Base-by-base conservation (phyloP, 1,140 invertebrate genomes). In the Andrena cerasifolii region DNA sequence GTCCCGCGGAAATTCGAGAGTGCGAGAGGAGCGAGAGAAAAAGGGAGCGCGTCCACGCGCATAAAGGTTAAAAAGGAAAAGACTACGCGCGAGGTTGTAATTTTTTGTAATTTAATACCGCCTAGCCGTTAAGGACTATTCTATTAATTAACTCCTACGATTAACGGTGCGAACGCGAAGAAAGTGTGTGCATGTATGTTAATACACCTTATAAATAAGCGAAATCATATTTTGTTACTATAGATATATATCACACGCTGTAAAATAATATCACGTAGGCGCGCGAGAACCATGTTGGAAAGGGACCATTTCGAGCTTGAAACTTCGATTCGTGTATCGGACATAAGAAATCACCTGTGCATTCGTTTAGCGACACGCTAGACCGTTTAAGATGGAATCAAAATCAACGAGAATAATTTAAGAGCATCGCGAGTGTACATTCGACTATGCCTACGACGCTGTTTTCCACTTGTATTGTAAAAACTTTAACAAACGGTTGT, bases 181-280 rank as follows among this genome's bases (percentile, higher is more conserved):
- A 75, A 67, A 78, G 58, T 63, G 84, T 83, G 86, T 86, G 85
- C 80, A 88, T 86, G 83, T 85, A 84, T 80, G 74, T 87, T 82
- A 87, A 90, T 86, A 80, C 82, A 82, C 83, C 59, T 47, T 80
- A 80, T 80, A 70, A 51, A 51, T 87, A 85, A 83, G 74, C 76
- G 80, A 72, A 83, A 82, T 79, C 88, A 87, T 88, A 87, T 88
- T 87, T 89, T 90, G 90, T 92, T 92, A 91, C 84, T 87, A 89
- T 81, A 83, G 88, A 90, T 63, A 43, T 72, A 66, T 91, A 91
- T 89, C 87, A 74, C 84, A 68, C 77, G 65, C 77, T 87, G 84
- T 82, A 87, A 87, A 80, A 85, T 86, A 86, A 84, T 49, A 24
- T 47, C 58, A 47, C 31, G 63, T 76, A 47, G 51, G 40, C 49